These are phyloP conservation scores for Lamellibrachia luymesi DNA, from an alignment of 1,140 invertebrate genomes.

Conservation along the genomic window DNA sequence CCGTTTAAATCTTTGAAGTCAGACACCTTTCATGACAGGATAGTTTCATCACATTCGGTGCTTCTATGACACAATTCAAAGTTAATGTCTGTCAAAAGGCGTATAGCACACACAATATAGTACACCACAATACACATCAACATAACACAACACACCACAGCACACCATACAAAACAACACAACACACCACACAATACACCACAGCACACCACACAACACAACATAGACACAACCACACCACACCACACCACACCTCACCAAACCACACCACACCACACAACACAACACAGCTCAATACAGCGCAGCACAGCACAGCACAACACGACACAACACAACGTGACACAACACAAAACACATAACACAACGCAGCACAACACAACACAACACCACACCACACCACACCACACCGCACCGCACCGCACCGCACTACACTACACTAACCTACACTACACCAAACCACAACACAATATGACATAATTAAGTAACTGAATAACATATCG, in stretches of 20 bases:
- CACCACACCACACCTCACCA: neutral
- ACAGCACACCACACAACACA: neutral
- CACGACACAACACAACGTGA: neutral
- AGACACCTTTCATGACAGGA: too few relatives aligned
- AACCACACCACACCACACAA: neutral
- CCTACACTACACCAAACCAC: neutral
- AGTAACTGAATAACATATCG: neutral
- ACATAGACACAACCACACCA: neutral
- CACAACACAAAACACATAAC: neutral
- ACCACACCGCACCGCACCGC: neutral
- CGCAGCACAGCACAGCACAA: neutral
- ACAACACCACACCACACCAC: neutral
- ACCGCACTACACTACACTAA: neutral
- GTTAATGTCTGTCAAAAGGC: too few relatives aligned
- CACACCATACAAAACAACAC: too few relatives aligned
- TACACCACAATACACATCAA: too few relatives aligned
- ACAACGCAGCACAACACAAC: neutral
- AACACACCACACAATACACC: too few relatives aligned
- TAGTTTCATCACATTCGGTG: too few relatives aligned
- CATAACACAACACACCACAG: too few relatives aligned
- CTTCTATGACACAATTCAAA: too few relatives aligned
- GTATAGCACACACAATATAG: too few relatives aligned
- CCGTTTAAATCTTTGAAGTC: too few relatives aligned
- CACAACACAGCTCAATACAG: neutral
- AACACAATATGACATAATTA: neutral